Evolutionary conservation across 1,140 invertebrate species (phyloP).

Genomic region (Tetramorium simillimum): DNA sequence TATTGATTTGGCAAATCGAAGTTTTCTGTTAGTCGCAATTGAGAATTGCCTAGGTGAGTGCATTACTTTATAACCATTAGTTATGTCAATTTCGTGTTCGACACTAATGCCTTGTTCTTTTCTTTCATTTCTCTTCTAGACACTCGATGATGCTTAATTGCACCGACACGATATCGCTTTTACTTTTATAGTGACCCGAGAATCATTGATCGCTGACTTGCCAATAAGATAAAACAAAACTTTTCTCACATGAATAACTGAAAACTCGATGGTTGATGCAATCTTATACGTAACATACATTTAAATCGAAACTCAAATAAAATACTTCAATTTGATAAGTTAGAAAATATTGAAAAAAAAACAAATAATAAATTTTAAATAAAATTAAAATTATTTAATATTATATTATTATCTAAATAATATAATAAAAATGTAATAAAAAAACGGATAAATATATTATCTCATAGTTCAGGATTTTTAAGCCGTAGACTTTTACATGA

Average conservation of each 20-base stretch:
- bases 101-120: slow-evolving; percentile 2
- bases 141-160: slow-evolving; percentile 15
- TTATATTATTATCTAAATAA: not conserved
- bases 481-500: too few relatives aligned
- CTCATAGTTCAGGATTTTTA: not conserved
- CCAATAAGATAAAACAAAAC: slow-evolving; percentile 3
- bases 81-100: slow-evolving; percentile 52
- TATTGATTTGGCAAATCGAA: slow-evolving; percentile 43
- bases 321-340: not conserved
- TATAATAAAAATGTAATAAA: not conserved
- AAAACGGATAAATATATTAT: not conserved
- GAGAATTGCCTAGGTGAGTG: slow-evolving; percentile 3
- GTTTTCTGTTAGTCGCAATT: slow-evolving; percentile 20
- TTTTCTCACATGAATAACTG: slow-evolving; percentile 7
- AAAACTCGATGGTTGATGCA: not conserved
- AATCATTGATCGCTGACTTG: not conserved
- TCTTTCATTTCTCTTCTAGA: slow-evolving; percentile 30
- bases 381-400: not conserved
- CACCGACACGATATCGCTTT: slow-evolving; percentile 45
- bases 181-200: slow-evolving; percentile 25
- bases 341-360: not conserved
- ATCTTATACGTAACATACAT: not conserved
- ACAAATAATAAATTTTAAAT: not conserved
- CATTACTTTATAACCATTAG: slow-evolving; percentile 56
- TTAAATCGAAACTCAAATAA: not conserved